phyloP scores from a whole-genome alignment of 2,113 vertebrate species.

The Prunella fulvescens region DNA sequence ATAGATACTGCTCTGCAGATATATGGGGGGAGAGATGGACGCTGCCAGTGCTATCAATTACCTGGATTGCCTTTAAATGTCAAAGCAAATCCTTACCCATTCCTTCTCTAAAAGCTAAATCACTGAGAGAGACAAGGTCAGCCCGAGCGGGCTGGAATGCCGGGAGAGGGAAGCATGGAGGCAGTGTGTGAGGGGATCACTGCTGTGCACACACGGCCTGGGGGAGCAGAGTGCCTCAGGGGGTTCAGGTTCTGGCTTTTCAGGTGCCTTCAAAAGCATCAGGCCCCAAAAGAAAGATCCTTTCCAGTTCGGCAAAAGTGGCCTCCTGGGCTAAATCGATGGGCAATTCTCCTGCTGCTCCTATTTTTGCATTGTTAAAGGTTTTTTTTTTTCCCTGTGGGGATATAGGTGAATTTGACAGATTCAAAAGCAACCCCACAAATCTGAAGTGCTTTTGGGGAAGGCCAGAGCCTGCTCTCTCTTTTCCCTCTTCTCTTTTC shows the following conservation, averaged over 20 bases:
- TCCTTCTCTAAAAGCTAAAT: constrained; percentile 80
- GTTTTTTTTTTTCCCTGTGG: background rate
- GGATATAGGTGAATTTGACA: background rate
- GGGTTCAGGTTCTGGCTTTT: background rate
- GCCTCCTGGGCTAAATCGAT: background rate
- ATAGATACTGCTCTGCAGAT: constrained; percentile 83
- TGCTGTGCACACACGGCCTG: background rate
- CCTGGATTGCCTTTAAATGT: constrained; percentile 85
- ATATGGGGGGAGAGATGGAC: constrained; percentile 77
- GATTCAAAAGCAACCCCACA: background rate
- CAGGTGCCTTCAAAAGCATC: background rate
- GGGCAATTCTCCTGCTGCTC: background rate
- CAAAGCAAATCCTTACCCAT: constrained; percentile 80
- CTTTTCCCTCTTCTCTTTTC: no score
- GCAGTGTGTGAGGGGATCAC: background rate
- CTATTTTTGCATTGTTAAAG: background rate
- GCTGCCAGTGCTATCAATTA: constrained; percentile 76
- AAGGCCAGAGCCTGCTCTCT: background rate
- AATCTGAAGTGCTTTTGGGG: background rate
- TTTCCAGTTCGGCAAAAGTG: background rate
- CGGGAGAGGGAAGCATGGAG: constrained; percentile 5
- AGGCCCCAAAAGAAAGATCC: background rate
- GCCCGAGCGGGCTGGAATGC: constrained; percentile 69
- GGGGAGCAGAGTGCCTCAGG: background rate
- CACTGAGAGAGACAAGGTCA: constrained; percentile 75